Evolutionary conservation across 2,113 vertebrate species (phyloP).

Genomic region (Sylvicapra grimmia): DNA sequence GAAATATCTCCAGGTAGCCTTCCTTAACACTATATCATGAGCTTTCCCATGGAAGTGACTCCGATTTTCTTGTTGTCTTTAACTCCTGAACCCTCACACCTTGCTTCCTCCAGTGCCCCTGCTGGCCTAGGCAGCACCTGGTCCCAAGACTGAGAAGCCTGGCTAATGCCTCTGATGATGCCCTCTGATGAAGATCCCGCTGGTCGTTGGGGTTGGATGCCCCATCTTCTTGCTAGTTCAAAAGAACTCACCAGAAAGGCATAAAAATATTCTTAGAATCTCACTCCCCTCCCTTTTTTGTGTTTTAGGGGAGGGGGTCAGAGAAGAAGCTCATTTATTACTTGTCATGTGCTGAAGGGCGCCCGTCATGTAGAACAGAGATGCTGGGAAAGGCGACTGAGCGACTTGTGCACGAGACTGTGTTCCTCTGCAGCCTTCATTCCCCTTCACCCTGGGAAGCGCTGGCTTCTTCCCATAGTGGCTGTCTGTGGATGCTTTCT

Average conservation of each 20-base stretch:
- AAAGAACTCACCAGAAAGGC: neutral
- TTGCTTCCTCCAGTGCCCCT: accelerated
- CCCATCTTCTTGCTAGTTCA: neutral
- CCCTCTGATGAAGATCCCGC: neutral
- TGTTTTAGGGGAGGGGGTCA: neutral
- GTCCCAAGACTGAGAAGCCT: neutral
- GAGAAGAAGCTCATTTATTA: neutral
- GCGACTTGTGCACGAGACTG: accelerated
- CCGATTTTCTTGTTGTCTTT: neutral
- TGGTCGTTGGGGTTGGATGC: neutral
- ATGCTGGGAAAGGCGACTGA: neutral
- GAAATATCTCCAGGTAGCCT: neutral
- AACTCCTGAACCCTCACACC: neutral
- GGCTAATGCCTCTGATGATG: neutral
- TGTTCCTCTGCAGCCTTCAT: neutral
- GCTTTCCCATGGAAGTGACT: neutral
- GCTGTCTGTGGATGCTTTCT: neutral
- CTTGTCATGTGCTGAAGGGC: neutral
- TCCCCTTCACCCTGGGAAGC: neutral
- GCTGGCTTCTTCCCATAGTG: neutral
- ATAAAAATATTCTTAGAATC: neutral
- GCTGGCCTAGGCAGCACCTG: neutral
- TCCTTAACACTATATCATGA: neutral
- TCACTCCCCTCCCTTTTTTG: neutral
- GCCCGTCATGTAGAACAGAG: neutral